phyloP scores from a whole-genome alignment of 2,888 invertebrate species.

The Aquatica leii region DNA sequence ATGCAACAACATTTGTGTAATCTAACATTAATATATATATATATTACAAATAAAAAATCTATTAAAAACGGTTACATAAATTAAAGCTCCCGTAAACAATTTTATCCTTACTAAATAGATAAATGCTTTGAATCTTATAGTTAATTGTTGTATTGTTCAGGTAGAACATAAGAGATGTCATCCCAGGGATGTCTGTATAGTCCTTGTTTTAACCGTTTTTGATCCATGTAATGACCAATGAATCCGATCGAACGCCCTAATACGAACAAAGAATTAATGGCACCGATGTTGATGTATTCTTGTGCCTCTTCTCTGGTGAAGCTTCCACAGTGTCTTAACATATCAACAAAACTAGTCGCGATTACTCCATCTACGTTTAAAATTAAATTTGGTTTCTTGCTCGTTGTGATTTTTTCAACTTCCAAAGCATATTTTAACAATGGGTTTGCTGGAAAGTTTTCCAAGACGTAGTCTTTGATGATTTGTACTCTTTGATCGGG shows the following conservation, averaged over 20 bases:
- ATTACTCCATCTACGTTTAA: constrained; percentile 99
- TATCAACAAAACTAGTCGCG: constrained; percentile 96
- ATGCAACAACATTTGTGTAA: constrained; percentile 11
- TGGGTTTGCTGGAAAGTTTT: constrained; percentile 93
- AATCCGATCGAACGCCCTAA: constrained; percentile 98
- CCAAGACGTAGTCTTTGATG: constrained; percentile 93
- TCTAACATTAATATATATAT: background rate
- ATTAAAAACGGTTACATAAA: constrained; percentile 4
- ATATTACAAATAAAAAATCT: constrained; percentile 1
- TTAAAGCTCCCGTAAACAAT: background rate
- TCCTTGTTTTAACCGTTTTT: constrained; percentile 98
- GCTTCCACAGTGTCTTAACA: constrained; percentile 91
- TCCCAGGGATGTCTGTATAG: constrained; percentile 99
- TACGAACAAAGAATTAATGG: constrained; percentile 98
- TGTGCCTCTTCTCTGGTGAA: constrained; percentile 97
- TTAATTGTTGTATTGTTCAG: constrained; percentile 70
- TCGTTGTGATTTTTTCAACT: constrained; percentile 98
- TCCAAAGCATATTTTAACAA: constrained; percentile 95
- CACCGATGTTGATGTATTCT: constrained; percentile 96
- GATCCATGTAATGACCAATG: constrained; percentile 98
- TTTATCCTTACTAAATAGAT: constrained; percentile 8
- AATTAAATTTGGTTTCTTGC: constrained; percentile 99
- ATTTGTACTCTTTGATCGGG: constrained; percentile 98
- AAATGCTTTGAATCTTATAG: background rate
- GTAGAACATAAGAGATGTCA: constrained; percentile 91